phyloP scores from a whole-genome alignment of 2,888 invertebrate genomes.

The Spodoptera exigua region DNA sequence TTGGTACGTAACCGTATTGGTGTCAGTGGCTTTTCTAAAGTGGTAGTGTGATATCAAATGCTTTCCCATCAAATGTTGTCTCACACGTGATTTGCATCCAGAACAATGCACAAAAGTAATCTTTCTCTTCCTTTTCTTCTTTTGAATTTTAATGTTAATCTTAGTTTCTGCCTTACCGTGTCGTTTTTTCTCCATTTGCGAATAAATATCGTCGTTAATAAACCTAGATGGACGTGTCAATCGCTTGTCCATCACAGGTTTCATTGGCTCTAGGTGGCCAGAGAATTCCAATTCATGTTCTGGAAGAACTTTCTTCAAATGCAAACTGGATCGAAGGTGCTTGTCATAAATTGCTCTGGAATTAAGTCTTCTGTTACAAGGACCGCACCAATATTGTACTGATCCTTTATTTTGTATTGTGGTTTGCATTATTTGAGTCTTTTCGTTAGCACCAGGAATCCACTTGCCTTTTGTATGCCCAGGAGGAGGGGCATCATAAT shows the following conservation, averaged over 20 bases:
- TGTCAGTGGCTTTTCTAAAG: constrained; percentile 92
- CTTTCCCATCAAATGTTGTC: constrained; percentile 92
- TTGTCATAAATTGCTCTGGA: constrained; percentile 93
- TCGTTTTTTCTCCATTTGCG: constrained; percentile 67
- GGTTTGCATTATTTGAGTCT: constrained; percentile 87
- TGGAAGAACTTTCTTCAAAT: constrained; percentile 91
- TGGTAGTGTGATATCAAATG: constrained; percentile 96
- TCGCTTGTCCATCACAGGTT: constrained; percentile 70
- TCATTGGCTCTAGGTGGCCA: constrained; percentile 79
- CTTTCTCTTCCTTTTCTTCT: constrained; percentile 88
- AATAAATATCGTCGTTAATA: constrained; percentile 73
- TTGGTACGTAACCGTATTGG: constrained; percentile 87
- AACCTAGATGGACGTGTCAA: constrained; percentile 76
- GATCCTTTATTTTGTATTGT: constrained; percentile 86
- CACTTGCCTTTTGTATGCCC: constrained; percentile 94
- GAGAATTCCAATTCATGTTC: constrained; percentile 92
- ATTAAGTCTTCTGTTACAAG: constrained; percentile 93
- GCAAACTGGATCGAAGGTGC: constrained; percentile 93
- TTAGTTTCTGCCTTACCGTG: constrained; percentile 59
- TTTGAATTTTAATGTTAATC: constrained; percentile 65
- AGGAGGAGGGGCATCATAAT: constrained; percentile 90
- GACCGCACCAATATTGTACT: constrained; percentile 94
- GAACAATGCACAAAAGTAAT: constrained; percentile 91
- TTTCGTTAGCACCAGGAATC: constrained; percentile 91
- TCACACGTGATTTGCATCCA: constrained; percentile 92